phyloP scores from a whole-genome alignment of 2,797 vertebrate genomes.

The Squalus acanthias region DNA sequence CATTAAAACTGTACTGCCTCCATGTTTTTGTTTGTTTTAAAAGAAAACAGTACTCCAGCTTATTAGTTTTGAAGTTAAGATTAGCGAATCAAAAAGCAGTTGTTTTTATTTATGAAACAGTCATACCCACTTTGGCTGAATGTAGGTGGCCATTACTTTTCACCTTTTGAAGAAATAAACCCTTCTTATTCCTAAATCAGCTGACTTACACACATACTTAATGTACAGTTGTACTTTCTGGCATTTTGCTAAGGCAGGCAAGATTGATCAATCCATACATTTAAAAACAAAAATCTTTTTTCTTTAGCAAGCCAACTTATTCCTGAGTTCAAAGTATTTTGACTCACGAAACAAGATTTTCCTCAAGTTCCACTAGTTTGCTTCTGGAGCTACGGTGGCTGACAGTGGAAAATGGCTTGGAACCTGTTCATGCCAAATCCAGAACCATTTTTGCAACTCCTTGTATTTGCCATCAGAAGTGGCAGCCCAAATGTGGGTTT shows the following conservation, averaged over 20 bases:
- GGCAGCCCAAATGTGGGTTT: not conserved
- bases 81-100: not conserved
- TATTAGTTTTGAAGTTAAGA: not conserved
- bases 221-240: not conserved
- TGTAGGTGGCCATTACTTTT: not conserved
- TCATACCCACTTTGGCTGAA: not conserved
- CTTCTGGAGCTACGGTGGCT: not conserved
- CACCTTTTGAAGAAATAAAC: not conserved
- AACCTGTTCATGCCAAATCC: not conserved
- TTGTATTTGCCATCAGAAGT: not conserved
- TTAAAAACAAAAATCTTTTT: not conserved
- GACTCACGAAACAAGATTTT: not conserved
- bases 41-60: not conserved
- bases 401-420: not conserved
- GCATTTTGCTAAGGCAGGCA: not conserved
- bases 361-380: not conserved
- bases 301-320: not conserved
- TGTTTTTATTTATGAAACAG: not conserved
- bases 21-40: not conserved
- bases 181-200: not conserved
- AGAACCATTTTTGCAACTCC: not conserved
- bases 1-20: not conserved
- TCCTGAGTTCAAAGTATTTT: not conserved
- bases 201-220: not conserved
- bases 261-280: no score